A percentile compares a stretch with the other conserved stretches of the same genome.
These are phyloP conservation scores for Ametastegia equiseti DNA, from an alignment of 2,888 invertebrate genomes.

Conservation along the genomic window DNA sequence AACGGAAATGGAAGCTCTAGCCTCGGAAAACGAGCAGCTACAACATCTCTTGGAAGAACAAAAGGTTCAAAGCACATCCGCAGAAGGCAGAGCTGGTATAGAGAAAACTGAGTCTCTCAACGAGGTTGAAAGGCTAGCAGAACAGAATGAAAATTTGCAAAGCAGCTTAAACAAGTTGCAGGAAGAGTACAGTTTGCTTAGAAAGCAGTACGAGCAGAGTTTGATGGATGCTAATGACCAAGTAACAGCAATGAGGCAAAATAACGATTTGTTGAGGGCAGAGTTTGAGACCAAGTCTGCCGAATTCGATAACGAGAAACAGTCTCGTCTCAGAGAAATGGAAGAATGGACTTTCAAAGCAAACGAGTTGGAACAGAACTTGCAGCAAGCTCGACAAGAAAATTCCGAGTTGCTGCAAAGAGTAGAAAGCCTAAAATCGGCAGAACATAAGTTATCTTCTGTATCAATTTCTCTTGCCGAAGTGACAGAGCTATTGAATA, in stretches of 20 bases:
- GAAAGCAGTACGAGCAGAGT: conserved; percentile 64
- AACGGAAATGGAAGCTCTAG: conserved; percentile 79
- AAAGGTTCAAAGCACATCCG: conserved; percentile 68
- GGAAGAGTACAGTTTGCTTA: conserved; percentile 62
- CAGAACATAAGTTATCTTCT: conserved; percentile 66
- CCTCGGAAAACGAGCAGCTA: conserved; percentile 81
- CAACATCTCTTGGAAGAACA: conserved; percentile 80
- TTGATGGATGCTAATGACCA: conserved; percentile 66
- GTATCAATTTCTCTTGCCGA: conserved; percentile 61
- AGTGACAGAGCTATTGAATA: conserved; percentile 66
- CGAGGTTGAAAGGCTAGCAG: conserved; percentile 64
- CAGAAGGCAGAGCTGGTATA: conserved; percentile 63
- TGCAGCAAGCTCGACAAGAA: conserved; percentile 55
- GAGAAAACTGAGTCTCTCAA: conserved; percentile 54
- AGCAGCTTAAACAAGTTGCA: conserved; percentile 59
- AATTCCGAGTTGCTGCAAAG: conserved; percentile 70
- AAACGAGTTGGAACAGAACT: conserved; percentile 52
- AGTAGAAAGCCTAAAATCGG: conserved; percentile 73
- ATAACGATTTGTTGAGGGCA: conserved; percentile 60
- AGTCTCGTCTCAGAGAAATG: conserved; percentile 53
- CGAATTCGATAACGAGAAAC: conserved; percentile 58
- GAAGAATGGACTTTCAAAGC: conserved; percentile 49
- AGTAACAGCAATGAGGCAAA: conserved; percentile 60
- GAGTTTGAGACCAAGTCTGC: conserved; percentile 60
- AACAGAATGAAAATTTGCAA: conserved; percentile 61